A percentile compares a stretch with the other conserved stretches of the same genome.
phyloP scores from a whole-genome alignment of 1,140 invertebrate species.

The Microplitis demolitor region DNA sequence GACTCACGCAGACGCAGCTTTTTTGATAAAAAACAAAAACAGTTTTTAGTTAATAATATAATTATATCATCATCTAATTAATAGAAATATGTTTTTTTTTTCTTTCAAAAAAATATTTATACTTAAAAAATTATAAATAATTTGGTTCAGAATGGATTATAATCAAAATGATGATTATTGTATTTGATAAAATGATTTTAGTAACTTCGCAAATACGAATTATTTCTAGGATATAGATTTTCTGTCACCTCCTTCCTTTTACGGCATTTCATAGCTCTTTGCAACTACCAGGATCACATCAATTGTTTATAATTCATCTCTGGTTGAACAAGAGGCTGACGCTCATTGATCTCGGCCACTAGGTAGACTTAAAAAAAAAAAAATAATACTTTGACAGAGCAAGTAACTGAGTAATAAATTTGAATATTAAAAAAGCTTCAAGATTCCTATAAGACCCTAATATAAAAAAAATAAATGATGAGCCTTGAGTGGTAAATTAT shows the following conservation, averaged over 20 bases:
- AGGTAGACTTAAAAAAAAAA: too few relatives aligned
- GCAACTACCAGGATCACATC: slow-evolving; percentile 58
- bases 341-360: too few relatives aligned
- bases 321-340: background rate
- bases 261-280: slow-evolving; percentile 60
- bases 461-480: slow-evolving; percentile 43
- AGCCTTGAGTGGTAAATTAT: slow-evolving; percentile 48
- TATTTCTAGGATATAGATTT: slow-evolving; percentile 50
- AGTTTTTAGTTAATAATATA: too few relatives aligned
- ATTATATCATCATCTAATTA: too few relatives aligned
- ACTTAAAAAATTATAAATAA: too few relatives aligned
- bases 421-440: slow-evolving; percentile 21
- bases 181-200: background rate
- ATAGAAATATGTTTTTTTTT: too few relatives aligned
- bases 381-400: slow-evolving; percentile 6
- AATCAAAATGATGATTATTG: background rate
- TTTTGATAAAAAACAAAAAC: background rate
- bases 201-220: background rate
- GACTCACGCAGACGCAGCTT: slow-evolving; percentile 39
- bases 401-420: background rate
- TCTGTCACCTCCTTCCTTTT: slow-evolving; percentile 59
- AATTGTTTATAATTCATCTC: slow-evolving; percentile 13
- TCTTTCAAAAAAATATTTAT: too few relatives aligned
- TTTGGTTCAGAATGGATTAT: too few relatives aligned
- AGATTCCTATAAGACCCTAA: slow-evolving; percentile 41